Base-by-base conservation (phyloP, 2,888 invertebrate genomes). In the Pyrrhosoma nymphula region DNA sequence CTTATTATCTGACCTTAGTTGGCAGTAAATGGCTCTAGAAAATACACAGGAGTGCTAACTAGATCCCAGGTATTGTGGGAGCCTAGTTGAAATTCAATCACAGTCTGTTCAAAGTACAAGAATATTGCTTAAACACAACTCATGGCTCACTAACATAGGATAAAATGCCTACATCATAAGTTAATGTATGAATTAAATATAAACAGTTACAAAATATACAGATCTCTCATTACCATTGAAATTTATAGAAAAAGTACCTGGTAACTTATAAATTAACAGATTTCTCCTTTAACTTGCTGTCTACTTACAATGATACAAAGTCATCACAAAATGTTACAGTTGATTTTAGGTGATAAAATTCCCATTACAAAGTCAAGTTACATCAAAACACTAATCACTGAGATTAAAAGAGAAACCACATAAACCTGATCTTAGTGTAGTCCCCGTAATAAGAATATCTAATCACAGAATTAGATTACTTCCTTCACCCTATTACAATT, bases 41-140 rank as follows among this genome's bases (percentile, higher is more conserved):
- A 63, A 93, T 69, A 69, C 93, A 75, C 55, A 93, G 69, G 93
- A 69, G 69, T 93, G 93, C 60, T 35, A 63, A 91, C 26, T 63
- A 63, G n/a, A 91, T 91, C 63, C 93, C 47, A 63, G 23, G 26
- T 75, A 75, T 39, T n/a, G 47, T 75, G 63, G 93, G 93, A 93
- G 93, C n/a, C 63, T 93, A 93, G 39, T 75, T 69, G 39, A 93
- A 82, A 69, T 69, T 69, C 69, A 69, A 93, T 93, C 93, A 93
- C 93, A 93, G 93, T 93, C 93, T 39, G 93, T 93, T 93, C 69
- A 93, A 75, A 93, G 93, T 93, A 93, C 93, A 93, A 93, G 93
- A 93, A 93, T 93, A 93, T 93, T 93, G 93, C 93, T 93, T 75
- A 69, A 93, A 93, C 75, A 69, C 47, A 93, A 93, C 47, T 35